Evolutionary conservation across 2,888 invertebrate genomes (phyloP), one percentile per base, ranked within the genome.

Genomic region (Agonopterix heracliana): DNA sequence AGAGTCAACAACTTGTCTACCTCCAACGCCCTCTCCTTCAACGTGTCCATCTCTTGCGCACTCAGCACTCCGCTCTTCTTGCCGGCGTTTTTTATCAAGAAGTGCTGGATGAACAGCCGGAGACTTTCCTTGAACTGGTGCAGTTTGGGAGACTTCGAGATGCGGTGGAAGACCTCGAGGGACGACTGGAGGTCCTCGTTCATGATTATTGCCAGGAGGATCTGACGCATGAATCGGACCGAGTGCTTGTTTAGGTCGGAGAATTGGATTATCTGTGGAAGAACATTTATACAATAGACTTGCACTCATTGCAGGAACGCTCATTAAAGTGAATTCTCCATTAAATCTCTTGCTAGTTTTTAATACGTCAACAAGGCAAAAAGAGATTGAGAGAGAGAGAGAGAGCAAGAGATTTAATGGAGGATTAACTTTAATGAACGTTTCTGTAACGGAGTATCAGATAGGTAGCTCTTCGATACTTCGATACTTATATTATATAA

Each of bases 31-130:
- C 95, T 86, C 11, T 89, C 82, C 55, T 90, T 82, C 52, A 88
- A 47, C 1, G 62, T 69, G 3, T 54, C 67, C 80, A 81, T 78
- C 38, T 88, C 86, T 2, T 66, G 57, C 0, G 76, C 81, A 11
- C 63, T 74, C 0, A 86, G 48, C 0, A 82, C 65, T 2, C 59
- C 68, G 3, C 59, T 68, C 26, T 87, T 86, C 11, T 85, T 81
- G 3, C 90, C 90, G 3, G 91, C 82, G 62, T 92, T 92, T 63
- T 91, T 92, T 2, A 96, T 70, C 14, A 98, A 77, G 64, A 98
- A 98, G 76, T 97, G 96, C 68, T 93, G 94, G 69, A 98, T 92
- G 70, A 98, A 98, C 8, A 98, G 79, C 43, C 94, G 87, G 2
- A 98, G 79, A 59, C 96, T 95, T 71, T 97, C 96, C 48, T 95